Evolutionary conservation across 2,888 invertebrate genomes (phyloP).

Genomic region (Athalia cordata): DNA sequence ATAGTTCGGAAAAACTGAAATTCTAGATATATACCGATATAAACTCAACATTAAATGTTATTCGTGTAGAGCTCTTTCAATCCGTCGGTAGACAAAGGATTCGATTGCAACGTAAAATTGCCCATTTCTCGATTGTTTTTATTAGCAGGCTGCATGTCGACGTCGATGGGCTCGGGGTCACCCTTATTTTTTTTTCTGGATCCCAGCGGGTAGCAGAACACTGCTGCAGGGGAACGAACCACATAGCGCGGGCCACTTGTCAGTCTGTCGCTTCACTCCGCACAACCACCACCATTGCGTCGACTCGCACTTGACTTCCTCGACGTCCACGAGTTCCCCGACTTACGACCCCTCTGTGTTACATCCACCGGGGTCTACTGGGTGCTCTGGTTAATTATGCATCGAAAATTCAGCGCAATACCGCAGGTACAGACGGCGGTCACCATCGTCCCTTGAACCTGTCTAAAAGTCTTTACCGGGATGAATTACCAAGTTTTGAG

Average conservation of each 20-base stretch:
- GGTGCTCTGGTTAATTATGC: background rate
- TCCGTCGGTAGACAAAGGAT: background rate
- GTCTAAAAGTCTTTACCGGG: no score
- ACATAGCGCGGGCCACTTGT: conserved; percentile 31
- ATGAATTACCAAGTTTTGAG: no score
- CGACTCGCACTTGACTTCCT: conserved; percentile 37
- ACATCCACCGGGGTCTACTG: background rate
- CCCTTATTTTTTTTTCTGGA: conserved; percentile 41
- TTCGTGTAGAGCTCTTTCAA: no score
- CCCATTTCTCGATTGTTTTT: conserved; percentile 26
- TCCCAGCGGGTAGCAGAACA: conserved; percentile 31
- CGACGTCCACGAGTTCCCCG: background rate
- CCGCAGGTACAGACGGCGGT: no score
- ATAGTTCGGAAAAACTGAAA: no score
- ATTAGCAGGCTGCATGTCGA: conserved; percentile 18
- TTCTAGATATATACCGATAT: no score
- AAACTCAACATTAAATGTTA: no score
- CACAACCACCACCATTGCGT: conserved; percentile 1
- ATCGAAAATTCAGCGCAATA: no score
- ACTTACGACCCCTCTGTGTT: background rate
- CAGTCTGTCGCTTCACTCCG: conserved; percentile 42
- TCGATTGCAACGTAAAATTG: no score
- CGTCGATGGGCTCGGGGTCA: background rate
- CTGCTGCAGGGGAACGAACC: conserved; percentile 34
- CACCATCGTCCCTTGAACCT: no score